Evolutionary conservation across 2,797 vertebrate species (phyloP), one percentile per base, ranked within the genome.

Genomic region (Agapornis canus): DNA sequence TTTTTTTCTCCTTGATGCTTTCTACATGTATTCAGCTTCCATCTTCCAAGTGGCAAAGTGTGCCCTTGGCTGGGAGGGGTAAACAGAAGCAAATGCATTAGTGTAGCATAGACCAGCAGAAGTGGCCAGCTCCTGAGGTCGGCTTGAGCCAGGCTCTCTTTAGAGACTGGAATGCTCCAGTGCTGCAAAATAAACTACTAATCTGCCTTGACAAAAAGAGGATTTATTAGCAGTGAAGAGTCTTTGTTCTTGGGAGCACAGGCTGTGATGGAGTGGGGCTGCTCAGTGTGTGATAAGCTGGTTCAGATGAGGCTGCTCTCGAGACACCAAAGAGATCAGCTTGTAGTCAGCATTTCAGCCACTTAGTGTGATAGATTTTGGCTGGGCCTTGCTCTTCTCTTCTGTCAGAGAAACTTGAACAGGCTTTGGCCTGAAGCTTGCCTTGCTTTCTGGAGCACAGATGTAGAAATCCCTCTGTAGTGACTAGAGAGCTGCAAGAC

Each of bases 401-500:
- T 43, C 70, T 64, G 32, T 82, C 51, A 68, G 37, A 31, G 80
- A 77, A 66, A 66, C 77, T 90, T 47, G n/a, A 72, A 40, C 45
- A 79, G 80, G 37, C 86, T 77, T 80, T 92, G 87, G 92, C 71
- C 57, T 89, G 71, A 32, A 76, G 40, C 48, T 88, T 40, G 2
- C 32, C 63, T 90, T 57, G n/a, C 75, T 95, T 84, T 90, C 83
- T 92, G 92, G 90, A 82, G 51, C 48, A 29, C 92, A 96, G 90
- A 89, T 95, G 83, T 63, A 45, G 86, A 79, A 95, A 84, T 92
- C 64, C 26, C 45, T 70, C 32, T 32, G 45, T 52, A 86, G 80
- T 29, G 59, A 37, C 45, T 72, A 20, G 49, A 51, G 65, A 40
- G 4, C 26, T 47, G 65, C 4, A 57, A 79, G 93, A 92, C 75